Percentiles rank a stretch among this genome's conserved stretches.
These are phyloP conservation scores for Discoglossus pictus DNA, from an alignment of 2,797 vertebrate species.

Conservation along the genomic window DNA sequence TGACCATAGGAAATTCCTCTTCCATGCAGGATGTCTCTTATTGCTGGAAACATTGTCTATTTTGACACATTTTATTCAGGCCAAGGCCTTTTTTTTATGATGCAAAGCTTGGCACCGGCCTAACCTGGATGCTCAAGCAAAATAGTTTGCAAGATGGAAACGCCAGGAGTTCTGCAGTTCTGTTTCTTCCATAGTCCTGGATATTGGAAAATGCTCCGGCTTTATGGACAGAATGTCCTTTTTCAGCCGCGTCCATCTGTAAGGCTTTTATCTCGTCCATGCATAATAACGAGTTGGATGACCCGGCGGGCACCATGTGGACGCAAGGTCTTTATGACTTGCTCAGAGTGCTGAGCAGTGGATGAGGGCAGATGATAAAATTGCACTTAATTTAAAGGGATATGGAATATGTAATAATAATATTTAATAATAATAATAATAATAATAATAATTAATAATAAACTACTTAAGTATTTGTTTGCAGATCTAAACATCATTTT, in stretches of 20 bases:
- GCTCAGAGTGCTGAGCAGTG: too few species aligned
- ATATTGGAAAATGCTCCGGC: neutral
- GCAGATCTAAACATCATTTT: too few species aligned
- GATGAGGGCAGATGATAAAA: too few species aligned
- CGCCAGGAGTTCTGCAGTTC: constrained; percentile 29
- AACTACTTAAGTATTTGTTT: too few species aligned
- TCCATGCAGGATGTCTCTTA: constrained; percentile 42
- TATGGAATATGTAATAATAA: too few species aligned
- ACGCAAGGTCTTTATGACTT: too few species aligned
- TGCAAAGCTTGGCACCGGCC: constrained; percentile 34
- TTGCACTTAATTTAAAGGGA: too few species aligned
- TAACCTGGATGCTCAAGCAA: constrained; percentile 25
- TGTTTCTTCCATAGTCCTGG: constrained; percentile 20
- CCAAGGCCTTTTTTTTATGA: constrained; percentile 41
- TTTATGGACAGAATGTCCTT: constrained; percentile 23
- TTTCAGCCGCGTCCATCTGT: neutral
- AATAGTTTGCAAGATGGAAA: constrained; percentile 37
- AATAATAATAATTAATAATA: too few species aligned
- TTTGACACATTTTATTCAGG: constrained; percentile 41
- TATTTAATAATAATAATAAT: too few species aligned
- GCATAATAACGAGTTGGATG: too few species aligned
- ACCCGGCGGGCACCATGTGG: too few species aligned
- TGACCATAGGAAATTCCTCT: constrained; percentile 46
- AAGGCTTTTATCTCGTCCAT: too few species aligned
- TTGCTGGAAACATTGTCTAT: constrained; percentile 44